A percentile compares a stretch with the other conserved stretches of the same genome.
These are phyloP conservation scores for Spicauda simplicius DNA, from an alignment of 2,888 invertebrate species.

Conservation along the genomic window DNA sequence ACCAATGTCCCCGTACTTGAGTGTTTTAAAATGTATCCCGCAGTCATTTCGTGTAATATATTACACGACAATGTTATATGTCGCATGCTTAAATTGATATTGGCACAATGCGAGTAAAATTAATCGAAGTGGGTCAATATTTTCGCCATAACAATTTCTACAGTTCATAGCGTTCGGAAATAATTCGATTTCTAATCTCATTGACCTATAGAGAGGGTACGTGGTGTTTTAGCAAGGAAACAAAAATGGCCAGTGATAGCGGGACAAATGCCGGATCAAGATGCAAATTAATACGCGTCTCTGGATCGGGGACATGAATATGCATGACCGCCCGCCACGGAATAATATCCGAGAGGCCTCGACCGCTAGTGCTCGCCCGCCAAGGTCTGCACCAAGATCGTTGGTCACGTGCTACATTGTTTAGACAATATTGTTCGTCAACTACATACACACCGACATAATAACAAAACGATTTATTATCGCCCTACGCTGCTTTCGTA, in stretches of 20 bases:
- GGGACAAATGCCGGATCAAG: constrained; percentile 64
- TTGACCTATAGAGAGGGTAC: constrained; percentile 35
- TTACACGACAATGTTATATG: constrained; percentile 28
- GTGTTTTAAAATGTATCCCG: constrained; percentile 56
- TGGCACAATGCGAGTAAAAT: constrained; percentile 7
- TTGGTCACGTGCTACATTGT: constrained; percentile 19
- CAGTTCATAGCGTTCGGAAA: neutral
- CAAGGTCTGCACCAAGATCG: constrained; percentile 17
- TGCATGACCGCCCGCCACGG: constrained; percentile 73
- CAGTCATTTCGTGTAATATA: constrained; percentile 33
- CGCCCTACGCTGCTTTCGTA: no score
- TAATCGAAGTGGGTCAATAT: neutral
- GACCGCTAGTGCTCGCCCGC: constrained; percentile 45
- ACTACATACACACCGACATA: neutral
- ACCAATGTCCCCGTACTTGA: constrained; percentile 59
- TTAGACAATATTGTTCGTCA: constrained; percentile 10
- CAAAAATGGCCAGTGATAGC: constrained; percentile 71
- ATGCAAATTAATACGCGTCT: constrained; percentile 83
- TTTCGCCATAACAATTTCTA: neutral
- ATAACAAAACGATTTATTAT: neutral
- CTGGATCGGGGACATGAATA: constrained; percentile 78
- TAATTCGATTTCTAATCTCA: neutral
- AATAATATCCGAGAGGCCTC: constrained; percentile 69
- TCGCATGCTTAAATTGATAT: constrained; percentile 4
- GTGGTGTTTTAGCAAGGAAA: constrained; percentile 66